phyloP scores from a whole-genome alignment of 2,113 vertebrate species.

The Lagenorhynchus albirostris region DNA sequence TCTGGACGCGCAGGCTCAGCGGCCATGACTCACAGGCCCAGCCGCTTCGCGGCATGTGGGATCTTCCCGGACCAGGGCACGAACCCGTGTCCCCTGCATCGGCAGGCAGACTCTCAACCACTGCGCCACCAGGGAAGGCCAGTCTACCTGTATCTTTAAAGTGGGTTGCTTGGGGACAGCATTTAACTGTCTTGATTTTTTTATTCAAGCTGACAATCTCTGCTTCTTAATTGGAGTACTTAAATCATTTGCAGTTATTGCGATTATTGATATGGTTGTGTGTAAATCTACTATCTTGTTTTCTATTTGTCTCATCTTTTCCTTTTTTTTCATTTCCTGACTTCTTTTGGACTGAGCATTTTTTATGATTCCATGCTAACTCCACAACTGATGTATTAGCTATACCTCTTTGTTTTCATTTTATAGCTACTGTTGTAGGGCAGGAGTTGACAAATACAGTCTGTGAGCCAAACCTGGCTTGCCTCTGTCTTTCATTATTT shows the following conservation, averaged over 20 bases:
- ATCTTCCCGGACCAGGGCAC: no score
- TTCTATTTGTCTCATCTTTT: neutral
- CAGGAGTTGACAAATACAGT: neutral
- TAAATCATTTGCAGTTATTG: neutral
- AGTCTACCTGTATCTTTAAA: neutral
- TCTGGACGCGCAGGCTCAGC: no score
- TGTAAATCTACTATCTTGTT: neutral
- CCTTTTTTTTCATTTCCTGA: neutral
- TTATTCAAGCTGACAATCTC: neutral
- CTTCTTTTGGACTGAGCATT: neutral
- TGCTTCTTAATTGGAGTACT: neutral
- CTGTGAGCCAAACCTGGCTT: neutral
- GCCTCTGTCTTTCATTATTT: neutral
- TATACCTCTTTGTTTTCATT: neutral
- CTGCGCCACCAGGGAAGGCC: no score
- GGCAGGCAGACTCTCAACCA: no score
- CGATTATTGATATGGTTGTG: neutral
- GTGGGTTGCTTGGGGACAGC: neutral
- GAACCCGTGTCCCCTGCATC: no score
- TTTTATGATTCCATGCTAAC: neutral
- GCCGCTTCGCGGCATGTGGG: no score
- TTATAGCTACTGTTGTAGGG: neutral
- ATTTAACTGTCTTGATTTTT: neutral
- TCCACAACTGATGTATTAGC: neutral
- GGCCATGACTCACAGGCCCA: no score